A percentile compares a stretch with the other conserved stretches of the same genome.
Conservation (phyloP, 2,797 vertebrate genomes). For the Cetoscarus ocellatus region DNA sequence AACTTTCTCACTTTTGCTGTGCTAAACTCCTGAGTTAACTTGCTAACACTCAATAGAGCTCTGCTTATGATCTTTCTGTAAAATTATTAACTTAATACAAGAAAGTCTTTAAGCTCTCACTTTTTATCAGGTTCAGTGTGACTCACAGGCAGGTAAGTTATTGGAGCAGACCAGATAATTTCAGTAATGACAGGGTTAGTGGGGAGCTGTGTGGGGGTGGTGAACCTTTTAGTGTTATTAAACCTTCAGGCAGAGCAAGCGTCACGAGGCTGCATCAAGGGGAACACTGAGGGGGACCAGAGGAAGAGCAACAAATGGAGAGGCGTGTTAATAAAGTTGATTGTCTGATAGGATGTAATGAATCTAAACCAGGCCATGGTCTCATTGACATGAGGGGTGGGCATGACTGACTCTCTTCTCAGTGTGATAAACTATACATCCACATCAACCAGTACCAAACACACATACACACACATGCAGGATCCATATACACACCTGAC, state of each 20-base stretch:
- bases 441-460: slow-evolving; percentile 20
- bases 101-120: too few relatives aligned
- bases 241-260: slow-evolving; percentile 60
- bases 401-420: slow-evolving; percentile 40
- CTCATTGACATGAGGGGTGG: slow-evolving; percentile 48
- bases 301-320: slow-evolving; percentile 49
- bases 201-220: slow-evolving; percentile 46
- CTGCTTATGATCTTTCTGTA: neutral
- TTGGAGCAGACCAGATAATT: slow-evolving; percentile 61
- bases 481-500: slow-evolving; percentile 60
- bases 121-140: slow-evolving; percentile 28
- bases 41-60: neutral
- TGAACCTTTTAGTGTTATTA: slow-evolving; percentile 81
- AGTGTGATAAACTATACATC: slow-evolving; percentile 35
- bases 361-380: slow-evolving; percentile 48
- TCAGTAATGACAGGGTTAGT: slow-evolving; percentile 62
- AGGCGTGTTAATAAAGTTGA: slow-evolving; percentile 62
- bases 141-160: slow-evolving; percentile 49
- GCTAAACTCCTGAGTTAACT: slow-evolving; percentile 14
- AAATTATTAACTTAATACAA: neutral
- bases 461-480: slow-evolving; percentile 8
- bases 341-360: slow-evolving; percentile 70
- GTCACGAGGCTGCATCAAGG: slow-evolving; percentile 33
- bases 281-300: slow-evolving; percentile 34
- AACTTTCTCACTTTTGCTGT: slow-evolving; percentile 40